These are phyloP conservation scores for Thereva unica DNA, from an alignment of 2,888 invertebrate genomes.

Conservation along the genomic window DNA sequence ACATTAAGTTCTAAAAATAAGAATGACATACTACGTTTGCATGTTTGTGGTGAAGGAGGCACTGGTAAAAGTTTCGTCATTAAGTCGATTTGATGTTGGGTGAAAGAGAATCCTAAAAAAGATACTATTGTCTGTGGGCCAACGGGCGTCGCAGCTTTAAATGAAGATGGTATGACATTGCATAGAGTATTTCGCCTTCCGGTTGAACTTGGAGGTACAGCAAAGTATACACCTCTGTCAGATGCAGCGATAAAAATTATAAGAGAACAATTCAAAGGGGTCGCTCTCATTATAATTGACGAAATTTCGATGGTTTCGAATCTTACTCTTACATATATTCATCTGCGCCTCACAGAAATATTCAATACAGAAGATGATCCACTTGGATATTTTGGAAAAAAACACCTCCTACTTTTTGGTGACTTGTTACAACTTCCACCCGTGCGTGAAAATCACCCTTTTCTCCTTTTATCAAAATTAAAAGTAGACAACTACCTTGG, in stretches of 20 bases:
- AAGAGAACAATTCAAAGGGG: constrained; percentile 7
- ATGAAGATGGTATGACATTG: constrained; percentile 20
- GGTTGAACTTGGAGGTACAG: constrained; percentile 8
- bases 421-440: constrained; percentile 20
- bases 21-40: too few relatives aligned
- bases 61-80: neutral
- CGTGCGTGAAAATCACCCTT: constrained; percentile 12
- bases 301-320: constrained; percentile 27
- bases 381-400: constrained; percentile 17
- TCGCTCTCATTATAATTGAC: constrained; percentile 22
- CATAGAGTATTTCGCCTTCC: constrained; percentile 18
- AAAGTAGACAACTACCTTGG: too few relatives aligned
- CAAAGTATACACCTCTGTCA: constrained; percentile 14
- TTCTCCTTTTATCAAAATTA: constrained; percentile 8
- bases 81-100: constrained; percentile 4
- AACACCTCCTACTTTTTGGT: constrained; percentile 14
- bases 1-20: too few relatives aligned
- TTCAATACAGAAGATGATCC: constrained; percentile 14
- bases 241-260: constrained; percentile 9
- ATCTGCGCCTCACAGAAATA: constrained; percentile 18
- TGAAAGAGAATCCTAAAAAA: constrained; percentile 17
- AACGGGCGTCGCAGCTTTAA: constrained; percentile 21
- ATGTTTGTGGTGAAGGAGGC: neutral
- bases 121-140: constrained; percentile 6
- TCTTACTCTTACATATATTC: constrained; percentile 22